Evolutionary conservation across 2,797 vertebrate species (phyloP).

Genomic region (Leptoclinus maculatus): DNA sequence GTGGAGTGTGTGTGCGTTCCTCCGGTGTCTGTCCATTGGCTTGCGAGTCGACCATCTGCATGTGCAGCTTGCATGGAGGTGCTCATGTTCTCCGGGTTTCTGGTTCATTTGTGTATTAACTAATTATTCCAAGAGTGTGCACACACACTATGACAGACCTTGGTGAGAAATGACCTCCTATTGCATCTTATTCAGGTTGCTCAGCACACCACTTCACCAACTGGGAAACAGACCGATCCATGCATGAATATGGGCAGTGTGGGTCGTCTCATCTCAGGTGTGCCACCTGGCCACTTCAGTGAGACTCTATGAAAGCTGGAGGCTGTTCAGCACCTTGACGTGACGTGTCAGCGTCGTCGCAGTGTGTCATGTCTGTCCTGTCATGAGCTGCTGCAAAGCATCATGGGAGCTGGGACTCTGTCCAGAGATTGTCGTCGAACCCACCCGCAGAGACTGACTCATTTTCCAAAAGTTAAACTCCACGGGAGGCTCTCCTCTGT

Average conservation of each 20-base stretch:
- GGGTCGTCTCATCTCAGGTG: conserved; percentile 16
- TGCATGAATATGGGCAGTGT: not conserved
- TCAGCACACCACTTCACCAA: conserved; percentile 34
- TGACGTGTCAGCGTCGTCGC: not conserved
- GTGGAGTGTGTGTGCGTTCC: conserved; percentile 2
- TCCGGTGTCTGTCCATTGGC: conserved; percentile 17
- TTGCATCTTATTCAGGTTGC: conserved; percentile 49
- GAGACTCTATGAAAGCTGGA: conserved; percentile 16
- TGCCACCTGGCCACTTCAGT: conserved; percentile 34
- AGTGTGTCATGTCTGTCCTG: conserved; percentile 18
- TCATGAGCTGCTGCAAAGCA: conserved; percentile 38
- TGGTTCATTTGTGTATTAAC: conserved; percentile 56
- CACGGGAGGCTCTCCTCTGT: conserved; percentile 14
- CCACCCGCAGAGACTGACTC: conserved; percentile 55
- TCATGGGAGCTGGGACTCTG: conserved; percentile 42
- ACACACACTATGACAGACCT: not conserved
- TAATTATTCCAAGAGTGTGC: conserved; percentile 14
- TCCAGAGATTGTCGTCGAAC: conserved; percentile 25
- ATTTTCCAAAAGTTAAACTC: conserved; percentile 52
- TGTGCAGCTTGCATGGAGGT: conserved; percentile 47
- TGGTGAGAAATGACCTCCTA: conserved; percentile 47
- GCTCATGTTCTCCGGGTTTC: conserved; percentile 38
- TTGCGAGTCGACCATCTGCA: conserved; percentile 58
- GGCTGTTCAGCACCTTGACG: conserved; percentile 2
- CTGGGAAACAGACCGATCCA: conserved; percentile 32